phyloP scores from a whole-genome alignment of 92 coral and sea anemone species.

The Phenganax marumi region DNA sequence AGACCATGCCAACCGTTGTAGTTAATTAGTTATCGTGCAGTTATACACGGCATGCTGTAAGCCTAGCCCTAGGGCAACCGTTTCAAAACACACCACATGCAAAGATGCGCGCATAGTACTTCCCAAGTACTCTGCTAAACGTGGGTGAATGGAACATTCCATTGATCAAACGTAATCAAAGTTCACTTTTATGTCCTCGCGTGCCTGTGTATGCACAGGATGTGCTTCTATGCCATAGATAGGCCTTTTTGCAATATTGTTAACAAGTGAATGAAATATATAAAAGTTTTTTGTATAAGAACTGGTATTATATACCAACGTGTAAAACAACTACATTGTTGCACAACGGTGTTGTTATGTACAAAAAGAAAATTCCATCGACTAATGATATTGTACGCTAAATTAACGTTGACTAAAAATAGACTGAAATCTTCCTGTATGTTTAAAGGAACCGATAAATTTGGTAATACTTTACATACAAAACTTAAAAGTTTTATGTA shows the following conservation, averaged over 20 bases:
- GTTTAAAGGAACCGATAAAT: too few species aligned
- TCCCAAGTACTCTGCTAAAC: constrained; percentile 2
- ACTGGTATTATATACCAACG: not conserved
- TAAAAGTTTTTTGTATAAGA: too few species aligned
- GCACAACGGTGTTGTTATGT: too few species aligned
- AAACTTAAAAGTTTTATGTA: too few species aligned
- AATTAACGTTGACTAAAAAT: not conserved
- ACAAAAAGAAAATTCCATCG: not conserved
- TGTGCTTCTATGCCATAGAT: not conserved
- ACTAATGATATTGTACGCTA: not conserved
- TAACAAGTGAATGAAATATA: too few species aligned
- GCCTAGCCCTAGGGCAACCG: not conserved
- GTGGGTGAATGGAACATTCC: constrained; percentile 23
- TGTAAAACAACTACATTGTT: not conserved
- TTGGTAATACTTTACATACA: too few species aligned
- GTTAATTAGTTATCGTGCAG: constrained; percentile 6
- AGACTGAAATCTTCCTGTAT: not conserved
- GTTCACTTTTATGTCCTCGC: not conserved
- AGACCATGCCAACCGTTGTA: constrained; percentile 4
- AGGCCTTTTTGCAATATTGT: too few species aligned
- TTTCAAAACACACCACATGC: not conserved
- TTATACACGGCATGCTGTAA: not conserved
- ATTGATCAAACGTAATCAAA: not conserved
- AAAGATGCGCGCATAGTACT: not conserved
- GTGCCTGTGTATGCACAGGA: not conserved